These are phyloP conservation scores for Lophius americanus DNA, from an alignment of 2,797 vertebrate species.

Conservation along the genomic window DNA sequence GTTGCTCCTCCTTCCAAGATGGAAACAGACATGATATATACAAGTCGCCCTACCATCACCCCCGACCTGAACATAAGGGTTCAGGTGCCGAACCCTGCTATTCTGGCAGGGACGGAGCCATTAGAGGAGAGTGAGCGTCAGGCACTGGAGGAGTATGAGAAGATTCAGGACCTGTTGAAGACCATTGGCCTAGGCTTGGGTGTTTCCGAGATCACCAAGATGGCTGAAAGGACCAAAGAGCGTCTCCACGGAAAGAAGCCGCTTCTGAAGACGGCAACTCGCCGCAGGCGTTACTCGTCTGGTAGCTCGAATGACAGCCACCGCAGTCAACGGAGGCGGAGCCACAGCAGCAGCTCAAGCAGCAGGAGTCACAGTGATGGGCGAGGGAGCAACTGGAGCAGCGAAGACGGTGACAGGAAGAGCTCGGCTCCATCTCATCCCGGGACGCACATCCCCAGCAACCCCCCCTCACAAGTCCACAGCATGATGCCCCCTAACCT, in stretches of 20 bases:
- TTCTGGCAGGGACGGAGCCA: conserved; percentile 54
- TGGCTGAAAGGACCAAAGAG: conserved; percentile 92
- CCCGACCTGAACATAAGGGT: conserved; percentile 34
- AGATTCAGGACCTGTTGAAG: conserved; percentile 95
- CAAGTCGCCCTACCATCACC: conserved; percentile 13
- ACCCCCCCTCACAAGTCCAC: conserved; percentile 57
- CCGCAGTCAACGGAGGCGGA: conserved; percentile 65
- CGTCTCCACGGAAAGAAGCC: conserved; percentile 92
- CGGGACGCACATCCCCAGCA: conserved; percentile 53
- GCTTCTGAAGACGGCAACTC: conserved; percentile 61
- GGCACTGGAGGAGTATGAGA: conserved; percentile 89
- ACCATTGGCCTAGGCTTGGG: conserved; percentile 95
- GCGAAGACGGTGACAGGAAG: conserved; percentile 60
- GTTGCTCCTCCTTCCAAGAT: conserved; percentile 17
- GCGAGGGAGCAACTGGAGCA: conserved; percentile 54
- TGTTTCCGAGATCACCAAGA: conserved; percentile 90
- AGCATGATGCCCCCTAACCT: conserved; percentile 71
- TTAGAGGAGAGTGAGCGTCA: conserved; percentile 68
- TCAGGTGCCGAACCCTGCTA: conserved; percentile 14
- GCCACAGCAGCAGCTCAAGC: conserved; percentile 53
- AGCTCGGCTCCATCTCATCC: conserved; percentile 30
- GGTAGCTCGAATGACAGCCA: conserved; percentile 78
- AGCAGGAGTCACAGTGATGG: conserved; percentile 34
- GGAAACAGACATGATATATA: conserved; percentile 12
- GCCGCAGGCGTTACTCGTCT: conserved; percentile 70